These are phyloP conservation scores for Leptura quadrifasciata DNA, from an alignment of 2,888 invertebrate genomes.

Conservation along the genomic window DNA sequence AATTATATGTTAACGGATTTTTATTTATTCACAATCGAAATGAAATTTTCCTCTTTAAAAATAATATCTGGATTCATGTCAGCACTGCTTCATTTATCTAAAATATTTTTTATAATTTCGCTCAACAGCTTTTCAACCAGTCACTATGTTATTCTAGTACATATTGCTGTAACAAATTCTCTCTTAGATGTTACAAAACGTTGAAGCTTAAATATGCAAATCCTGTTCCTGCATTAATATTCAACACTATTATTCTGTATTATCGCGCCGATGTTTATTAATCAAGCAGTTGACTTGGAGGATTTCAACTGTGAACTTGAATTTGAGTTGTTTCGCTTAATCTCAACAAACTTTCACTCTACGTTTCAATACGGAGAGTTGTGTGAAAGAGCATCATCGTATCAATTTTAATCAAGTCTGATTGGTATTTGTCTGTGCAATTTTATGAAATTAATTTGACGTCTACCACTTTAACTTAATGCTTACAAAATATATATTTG, in stretches of 20 bases:
- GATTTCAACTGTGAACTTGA: not conserved
- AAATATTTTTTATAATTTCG: too few relatives aligned
- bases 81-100: too few relatives aligned
- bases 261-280: not conserved
- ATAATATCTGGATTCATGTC: too few relatives aligned
- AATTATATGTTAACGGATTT: too few relatives aligned
- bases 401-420: not conserved
- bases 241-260: not conserved
- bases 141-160: too few relatives aligned
- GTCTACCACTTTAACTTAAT: too few relatives aligned
- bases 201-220: not conserved
- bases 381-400: not conserved
- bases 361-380: not conserved
- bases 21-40: too few relatives aligned
- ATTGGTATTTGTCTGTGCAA: not conserved
- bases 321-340: not conserved
- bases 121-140: too few relatives aligned
- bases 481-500: too few relatives aligned
- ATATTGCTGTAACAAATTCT: not conserved
- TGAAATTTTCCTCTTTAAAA: too few relatives aligned
- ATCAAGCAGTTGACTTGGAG: not conserved
- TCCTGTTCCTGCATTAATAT: conserved; percentile 7
- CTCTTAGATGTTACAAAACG: not conserved
- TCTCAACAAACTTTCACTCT: not conserved
- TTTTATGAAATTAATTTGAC: too few relatives aligned